Evolutionary conservation across 1,140 invertebrate genomes (phyloP), one percentile per base, ranked within the genome.

Genomic region (Conus ventricosus): DNA sequence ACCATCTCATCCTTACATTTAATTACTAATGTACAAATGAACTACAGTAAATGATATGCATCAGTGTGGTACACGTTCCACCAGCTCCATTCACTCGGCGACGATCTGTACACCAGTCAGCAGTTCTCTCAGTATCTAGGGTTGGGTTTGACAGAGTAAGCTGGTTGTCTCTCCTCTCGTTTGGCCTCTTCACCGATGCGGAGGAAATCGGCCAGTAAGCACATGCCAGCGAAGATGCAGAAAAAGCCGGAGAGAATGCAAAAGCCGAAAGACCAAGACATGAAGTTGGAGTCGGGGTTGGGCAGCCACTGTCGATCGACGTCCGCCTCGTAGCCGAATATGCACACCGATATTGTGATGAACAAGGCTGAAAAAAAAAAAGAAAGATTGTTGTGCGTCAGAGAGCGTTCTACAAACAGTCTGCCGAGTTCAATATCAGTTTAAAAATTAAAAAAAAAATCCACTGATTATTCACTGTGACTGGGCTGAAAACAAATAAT

Each of bases 191-290:
- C 78, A 15, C 85, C 87, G 60, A 92, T 89, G 23, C 91, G 89
- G 81, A 91, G 55, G 5, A 85, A 90, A 27, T 91, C 89, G 6
- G 90, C 88, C 6, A 91, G 57, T 15, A 95, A 88, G 83, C 93
- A 94, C 91, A 94, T 91, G 15, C 91, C 93, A 8, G 93, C 87
- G 84, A 94, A 93, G 1, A 94, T 87, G 63, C 90, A 87, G 91
- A 98, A 96, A 84, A 99, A 96, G 91, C 97, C 97, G 4, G 98
- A 97, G 60, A 99, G 96, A 25, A 98, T 97, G 80, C 98, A 97
- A 93, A 99, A 96, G 63, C 97, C 98, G 94, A 98, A 99, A 0
- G 98, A 98, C 98, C 98, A 99, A 15, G 98, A 98, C 2, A 99
- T 95, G 91, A 98, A 98, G 96, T 99, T 99, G 94, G 97, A 99